phyloP scores from a whole-genome alignment of 1,140 invertebrate genomes.

The Bombus consobrinus region DNA sequence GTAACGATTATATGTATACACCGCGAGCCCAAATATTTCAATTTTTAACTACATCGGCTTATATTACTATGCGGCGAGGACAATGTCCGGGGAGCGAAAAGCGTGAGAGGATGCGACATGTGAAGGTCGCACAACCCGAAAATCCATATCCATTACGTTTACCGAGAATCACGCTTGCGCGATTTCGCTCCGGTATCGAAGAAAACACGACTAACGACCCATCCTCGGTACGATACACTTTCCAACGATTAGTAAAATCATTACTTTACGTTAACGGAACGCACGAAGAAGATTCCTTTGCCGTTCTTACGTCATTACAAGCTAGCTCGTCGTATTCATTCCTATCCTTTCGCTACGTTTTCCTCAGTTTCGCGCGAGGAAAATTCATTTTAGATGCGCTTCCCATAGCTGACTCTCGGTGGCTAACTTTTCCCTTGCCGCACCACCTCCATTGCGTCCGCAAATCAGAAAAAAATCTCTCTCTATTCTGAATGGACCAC shows the following conservation, averaged over 20 bases:
- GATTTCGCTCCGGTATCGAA: conserved; percentile 46
- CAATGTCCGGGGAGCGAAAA: conserved; percentile 47
- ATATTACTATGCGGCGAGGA: conserved; percentile 13
- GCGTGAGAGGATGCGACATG: conserved; percentile 60
- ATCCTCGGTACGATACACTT: background rate
- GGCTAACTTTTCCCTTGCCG: no score
- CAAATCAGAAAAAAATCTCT: background rate
- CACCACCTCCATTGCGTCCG: no score
- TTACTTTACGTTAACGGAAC: no score
- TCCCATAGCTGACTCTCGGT: background rate
- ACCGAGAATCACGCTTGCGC: conserved; percentile 61
- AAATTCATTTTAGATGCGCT: no score
- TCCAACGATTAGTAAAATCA: background rate
- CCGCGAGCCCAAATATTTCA: no score
- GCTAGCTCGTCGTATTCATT: background rate
- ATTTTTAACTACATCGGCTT: no score
- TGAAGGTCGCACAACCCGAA: conserved; percentile 75
- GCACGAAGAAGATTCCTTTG: background rate
- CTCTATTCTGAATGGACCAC: background rate
- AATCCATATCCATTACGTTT: conserved; percentile 75
- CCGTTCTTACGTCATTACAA: background rate
- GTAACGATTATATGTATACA: no score
- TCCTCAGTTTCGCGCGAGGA: no score
- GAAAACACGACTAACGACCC: conserved; percentile 26
- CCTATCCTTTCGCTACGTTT: no score